phyloP scores from a whole-genome alignment of 1,140 invertebrate species.

The Calephelis nemesis region DNA sequence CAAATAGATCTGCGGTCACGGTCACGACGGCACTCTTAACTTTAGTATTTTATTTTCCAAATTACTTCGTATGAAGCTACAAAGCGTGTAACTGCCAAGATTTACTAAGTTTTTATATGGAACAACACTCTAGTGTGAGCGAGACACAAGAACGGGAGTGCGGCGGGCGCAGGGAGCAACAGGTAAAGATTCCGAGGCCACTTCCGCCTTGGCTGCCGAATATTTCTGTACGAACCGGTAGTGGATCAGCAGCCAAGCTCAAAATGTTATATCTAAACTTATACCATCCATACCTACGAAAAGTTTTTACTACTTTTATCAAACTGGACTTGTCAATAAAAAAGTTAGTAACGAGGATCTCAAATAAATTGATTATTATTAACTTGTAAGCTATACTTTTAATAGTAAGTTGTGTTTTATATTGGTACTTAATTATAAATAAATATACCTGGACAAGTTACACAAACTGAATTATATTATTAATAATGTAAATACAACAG shows the following conservation, averaged over 20 bases:
- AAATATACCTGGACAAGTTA: too few relatives aligned
- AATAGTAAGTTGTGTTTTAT: too few relatives aligned
- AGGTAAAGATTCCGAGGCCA: conserved; percentile 79
- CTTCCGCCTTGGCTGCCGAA: conserved; percentile 78
- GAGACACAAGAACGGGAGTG: conserved; percentile 51
- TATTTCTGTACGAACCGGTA: conserved; percentile 79
- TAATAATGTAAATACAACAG: too few relatives aligned
- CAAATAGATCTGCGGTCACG: conserved; percentile 62
- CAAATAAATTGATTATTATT: too few relatives aligned
- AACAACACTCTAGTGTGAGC: conserved; percentile 35
- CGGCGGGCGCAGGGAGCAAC: conserved; percentile 76
- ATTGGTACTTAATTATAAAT: too few relatives aligned
- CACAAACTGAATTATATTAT: too few relatives aligned
- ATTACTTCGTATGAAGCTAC: conserved; percentile 59
- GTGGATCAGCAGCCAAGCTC: conserved; percentile 68
- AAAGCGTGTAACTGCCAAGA: conserved; percentile 41
- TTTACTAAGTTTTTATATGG: conserved; percentile 30
- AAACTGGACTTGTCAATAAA: too few relatives aligned
- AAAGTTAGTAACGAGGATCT: too few relatives aligned
- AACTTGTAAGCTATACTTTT: too few relatives aligned
- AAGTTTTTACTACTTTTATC: neutral
- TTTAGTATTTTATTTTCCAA: conserved; percentile 65
- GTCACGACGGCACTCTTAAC: conserved; percentile 46
- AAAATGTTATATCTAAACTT: conserved; percentile 30
- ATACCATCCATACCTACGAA: neutral